Evolutionary conservation across 2,797 vertebrate species (phyloP).

Genomic region (Pseudomugil tenellus): DNA sequence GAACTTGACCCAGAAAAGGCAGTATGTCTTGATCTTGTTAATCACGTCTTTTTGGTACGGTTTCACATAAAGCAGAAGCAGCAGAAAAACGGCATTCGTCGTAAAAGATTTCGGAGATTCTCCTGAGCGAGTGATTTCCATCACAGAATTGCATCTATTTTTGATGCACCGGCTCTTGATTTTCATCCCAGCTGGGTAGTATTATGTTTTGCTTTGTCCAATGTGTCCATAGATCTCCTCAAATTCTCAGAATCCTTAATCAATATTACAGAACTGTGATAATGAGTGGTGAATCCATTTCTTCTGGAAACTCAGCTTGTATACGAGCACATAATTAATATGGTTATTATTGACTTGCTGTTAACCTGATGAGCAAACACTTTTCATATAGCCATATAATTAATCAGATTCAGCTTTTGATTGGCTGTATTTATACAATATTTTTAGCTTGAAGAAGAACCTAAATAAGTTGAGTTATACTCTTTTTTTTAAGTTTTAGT

Average conservation of each 20-base stretch:
- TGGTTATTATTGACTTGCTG: background rate
- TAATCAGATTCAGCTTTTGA: background rate
- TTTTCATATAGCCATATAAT: background rate
- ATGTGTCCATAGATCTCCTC: background rate
- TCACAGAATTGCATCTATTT: background rate
- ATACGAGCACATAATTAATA: background rate
- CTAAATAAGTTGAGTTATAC: background rate
- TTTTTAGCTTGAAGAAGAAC: background rate
- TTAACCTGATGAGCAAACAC: background rate
- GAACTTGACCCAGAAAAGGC: background rate
- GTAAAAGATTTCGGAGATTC: background rate
- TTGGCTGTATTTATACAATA: background rate
- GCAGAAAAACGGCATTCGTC: background rate
- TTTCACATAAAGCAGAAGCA: background rate
- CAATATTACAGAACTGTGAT: slow-evolving; percentile 3
- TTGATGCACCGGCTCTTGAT: background rate
- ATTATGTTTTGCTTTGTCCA: background rate
- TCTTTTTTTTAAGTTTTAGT: background rate
- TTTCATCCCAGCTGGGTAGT: background rate
- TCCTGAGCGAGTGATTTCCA: background rate
- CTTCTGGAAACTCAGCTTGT: background rate
- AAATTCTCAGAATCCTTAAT: background rate
- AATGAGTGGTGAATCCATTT: background rate
- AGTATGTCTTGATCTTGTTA: background rate
- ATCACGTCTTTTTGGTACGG: background rate